Percentiles rank a stretch among this genome's conserved stretches.
Conservation (phyloP, 2,888 invertebrate species). For the Tetanocera ferruginea region DNA sequence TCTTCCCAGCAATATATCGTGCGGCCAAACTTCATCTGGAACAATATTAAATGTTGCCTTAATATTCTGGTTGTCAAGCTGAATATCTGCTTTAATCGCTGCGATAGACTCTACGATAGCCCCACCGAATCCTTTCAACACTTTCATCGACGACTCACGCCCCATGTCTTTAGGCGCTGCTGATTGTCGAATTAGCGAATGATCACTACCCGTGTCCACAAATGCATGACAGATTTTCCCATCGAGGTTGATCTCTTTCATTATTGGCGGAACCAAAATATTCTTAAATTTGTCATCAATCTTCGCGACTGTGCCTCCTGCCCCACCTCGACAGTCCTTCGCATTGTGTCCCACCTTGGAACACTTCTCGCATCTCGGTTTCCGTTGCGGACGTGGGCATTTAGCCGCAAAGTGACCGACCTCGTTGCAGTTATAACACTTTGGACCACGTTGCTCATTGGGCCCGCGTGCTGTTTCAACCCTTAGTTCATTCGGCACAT, state of each 20-base stretch:
- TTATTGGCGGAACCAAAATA: conserved; percentile 30
- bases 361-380: conserved; percentile 35
- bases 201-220: conserved; percentile 44
- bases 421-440: conserved; percentile 46
- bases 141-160: neutral
- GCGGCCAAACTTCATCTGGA: neutral
- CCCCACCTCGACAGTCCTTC: conserved; percentile 34
- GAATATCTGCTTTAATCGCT: neutral
- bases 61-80: neutral
- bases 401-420: conserved; percentile 42
- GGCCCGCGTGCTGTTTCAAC: neutral
- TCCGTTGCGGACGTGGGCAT: conserved; percentile 41
- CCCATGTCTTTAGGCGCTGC: conserved; percentile 5
- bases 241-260: conserved; percentile 23
- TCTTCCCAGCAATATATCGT: neutral
- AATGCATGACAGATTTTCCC: conserved; percentile 33
- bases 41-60: neutral
- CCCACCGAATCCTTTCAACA: conserved; percentile 9
- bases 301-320: conserved; percentile 27
- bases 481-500: neutral
- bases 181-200: conserved; percentile 39
- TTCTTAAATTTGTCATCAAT: neutral
- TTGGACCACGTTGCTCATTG: conserved; percentile 29
- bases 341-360: conserved; percentile 41
- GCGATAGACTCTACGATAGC: neutral